Evolutionary conservation across 1,140 invertebrate species (phyloP), one percentile per base, ranked within the genome.

Genomic region (Prorops nasuta): DNA sequence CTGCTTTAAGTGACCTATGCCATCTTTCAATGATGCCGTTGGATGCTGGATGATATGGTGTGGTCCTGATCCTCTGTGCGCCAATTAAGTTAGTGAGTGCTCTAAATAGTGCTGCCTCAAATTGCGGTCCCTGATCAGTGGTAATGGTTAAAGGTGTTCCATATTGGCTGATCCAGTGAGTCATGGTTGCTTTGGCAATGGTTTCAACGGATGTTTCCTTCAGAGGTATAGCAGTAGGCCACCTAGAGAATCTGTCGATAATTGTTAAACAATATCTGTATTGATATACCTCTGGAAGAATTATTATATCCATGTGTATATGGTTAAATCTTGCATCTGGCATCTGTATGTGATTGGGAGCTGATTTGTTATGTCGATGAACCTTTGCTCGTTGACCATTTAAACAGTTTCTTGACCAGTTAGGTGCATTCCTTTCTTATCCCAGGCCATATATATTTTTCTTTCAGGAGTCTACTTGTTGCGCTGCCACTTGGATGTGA

Each of bases 1-100:
- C 22, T 14, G 52, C 45, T 39, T 73, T 73, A 6, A 74, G 49
- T 4, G 53, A 55, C 3, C 67, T 36, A 44, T 74, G 65, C 7
- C 52, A 54, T 2, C 63, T 16, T 41, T 74, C 69, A 10, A 72
- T 48, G 12, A 71, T 44, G 1, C 68, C 71, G 24, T 74, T 72
- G 0, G 59, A 49, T 24, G 51, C 44, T 8, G 60, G 63, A 38
- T 71, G 63, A 45, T 67, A 68, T 3, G 54, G 36, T 31, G 42
- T 35, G 28, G 51, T 42, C 46, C 36, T 14, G 6, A 34, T 34
- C 3, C 24, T 1, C 14, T 34, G 9, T 3, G 18, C 19, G n/a
- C 35, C 38, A 10, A 51, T 15, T 4, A 42, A 15, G 3, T n/a
- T 39, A 3, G 31, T 6, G 8, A 49, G 32, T 3, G 31, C 39